phyloP scores from a whole-genome alignment of 2,113 vertebrate genomes.

The Boulengerochromis microlepis region DNA sequence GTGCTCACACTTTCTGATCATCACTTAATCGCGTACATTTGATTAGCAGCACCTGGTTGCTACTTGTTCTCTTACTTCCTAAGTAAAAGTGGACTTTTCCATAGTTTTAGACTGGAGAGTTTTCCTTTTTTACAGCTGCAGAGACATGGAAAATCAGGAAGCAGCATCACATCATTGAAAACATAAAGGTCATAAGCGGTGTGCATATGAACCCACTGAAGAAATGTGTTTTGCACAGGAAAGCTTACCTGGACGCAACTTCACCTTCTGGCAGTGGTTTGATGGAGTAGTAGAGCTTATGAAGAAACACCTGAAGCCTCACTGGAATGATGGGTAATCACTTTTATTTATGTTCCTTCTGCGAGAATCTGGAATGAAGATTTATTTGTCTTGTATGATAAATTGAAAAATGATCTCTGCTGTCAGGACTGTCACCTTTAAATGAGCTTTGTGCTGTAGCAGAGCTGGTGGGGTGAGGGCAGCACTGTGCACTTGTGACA shows the following conservation, averaged over 20 bases:
- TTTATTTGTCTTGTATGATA: not conserved
- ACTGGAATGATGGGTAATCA: conserved; percentile 94
- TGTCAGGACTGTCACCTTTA: not conserved
- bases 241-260: conserved; percentile 88
- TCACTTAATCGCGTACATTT: not conserved
- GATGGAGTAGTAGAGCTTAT: conserved; percentile 95
- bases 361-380: not conserved
- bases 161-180: not conserved
- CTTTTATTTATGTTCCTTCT: not conserved
- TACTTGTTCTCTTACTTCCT: not conserved
- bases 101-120: not conserved
- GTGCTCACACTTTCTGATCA: not conserved
- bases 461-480: not conserved
- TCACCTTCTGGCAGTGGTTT: conserved; percentile 99
- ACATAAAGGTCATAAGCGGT: not conserved
- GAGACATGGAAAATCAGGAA: not conserved
- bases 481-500: not conserved
- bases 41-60: not conserved
- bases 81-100: not conserved
- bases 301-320: conserved; percentile 91
- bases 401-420: not conserved
- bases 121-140: not conserved
- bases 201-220: not conserved
- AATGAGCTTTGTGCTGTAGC: not conserved
- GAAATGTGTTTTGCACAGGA: conserved; percentile 68